These are phyloP conservation scores for Labeo catla DNA, from an alignment of 2,113 vertebrate genomes.

Conservation along the genomic window DNA sequence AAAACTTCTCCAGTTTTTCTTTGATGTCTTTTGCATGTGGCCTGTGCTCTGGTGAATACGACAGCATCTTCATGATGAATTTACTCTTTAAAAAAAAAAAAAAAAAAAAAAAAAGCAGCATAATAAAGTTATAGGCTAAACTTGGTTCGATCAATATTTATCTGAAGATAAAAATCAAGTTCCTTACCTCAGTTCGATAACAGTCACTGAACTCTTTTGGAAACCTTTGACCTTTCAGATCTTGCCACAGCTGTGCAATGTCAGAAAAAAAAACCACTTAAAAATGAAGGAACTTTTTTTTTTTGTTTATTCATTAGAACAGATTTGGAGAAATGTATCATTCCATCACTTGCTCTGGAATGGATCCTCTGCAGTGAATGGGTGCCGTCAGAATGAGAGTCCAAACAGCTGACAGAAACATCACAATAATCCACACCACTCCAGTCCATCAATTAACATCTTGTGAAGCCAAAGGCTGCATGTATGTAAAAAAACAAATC, in stretches of 20 bases:
- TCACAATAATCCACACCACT: no score
- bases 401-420: no score
- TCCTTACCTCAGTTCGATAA: constrained; percentile 38
- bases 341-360: no score
- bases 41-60: constrained; percentile 16
- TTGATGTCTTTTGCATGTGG: constrained; percentile 26
- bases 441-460: no score
- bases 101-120: no score
- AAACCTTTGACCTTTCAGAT: constrained; percentile 14
- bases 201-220: constrained; percentile 27
- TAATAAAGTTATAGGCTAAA: background rate
- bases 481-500: no score
- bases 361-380: no score
- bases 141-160: background rate
- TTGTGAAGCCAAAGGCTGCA: no score
- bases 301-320: no score
- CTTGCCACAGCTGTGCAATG: constrained; percentile 16
- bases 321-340: no score
- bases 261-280: background rate
- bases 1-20: background rate
- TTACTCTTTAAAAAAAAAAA: constrained; percentile 13
- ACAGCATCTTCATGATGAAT: constrained; percentile 53
- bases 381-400: no score
- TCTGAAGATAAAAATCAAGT: no score
- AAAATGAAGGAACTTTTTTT: background rate